Evolutionary conservation across 2,888 invertebrate species (phyloP).

Genomic region (Scaptomyza flava): DNA sequence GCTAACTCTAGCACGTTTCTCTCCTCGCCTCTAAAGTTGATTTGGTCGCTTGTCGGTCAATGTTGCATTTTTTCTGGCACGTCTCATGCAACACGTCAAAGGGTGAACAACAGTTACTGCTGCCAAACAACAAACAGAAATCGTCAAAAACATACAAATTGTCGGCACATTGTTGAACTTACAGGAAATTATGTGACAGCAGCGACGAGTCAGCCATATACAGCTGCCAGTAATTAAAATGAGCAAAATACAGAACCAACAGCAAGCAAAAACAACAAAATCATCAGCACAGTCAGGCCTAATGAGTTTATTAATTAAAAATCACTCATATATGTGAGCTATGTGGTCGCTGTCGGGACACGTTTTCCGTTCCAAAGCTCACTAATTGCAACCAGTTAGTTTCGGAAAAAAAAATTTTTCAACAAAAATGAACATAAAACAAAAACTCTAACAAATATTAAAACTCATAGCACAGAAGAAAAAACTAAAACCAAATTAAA

Average conservation of each 20-base stretch:
- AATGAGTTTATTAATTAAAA: slow-evolving; percentile 80
- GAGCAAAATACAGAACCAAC: slow-evolving; percentile 49
- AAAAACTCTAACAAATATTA: too few species aligned
- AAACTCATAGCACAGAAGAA: too few species aligned
- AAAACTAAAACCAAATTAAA: too few species aligned
- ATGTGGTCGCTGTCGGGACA: slow-evolving; percentile 29
- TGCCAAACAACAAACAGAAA: slow-evolving; percentile 49
- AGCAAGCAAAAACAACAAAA: slow-evolving; percentile 24
- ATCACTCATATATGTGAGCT: slow-evolving; percentile 50
- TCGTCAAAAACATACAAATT: slow-evolving; percentile 69
- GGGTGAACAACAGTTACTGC: slow-evolving; percentile 67
- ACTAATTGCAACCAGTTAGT: slow-evolving; percentile 59
- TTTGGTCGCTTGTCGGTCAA: slow-evolving; percentile 17
- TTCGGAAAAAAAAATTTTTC: too few species aligned
- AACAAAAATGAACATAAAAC: too few species aligned
- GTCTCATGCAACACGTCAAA: slow-evolving; percentile 74
- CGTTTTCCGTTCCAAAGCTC: slow-evolving; percentile 25
- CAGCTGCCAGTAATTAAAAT: slow-evolving; percentile 77
- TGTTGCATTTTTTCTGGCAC: slow-evolving; percentile 58
- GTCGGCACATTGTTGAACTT: slow-evolving; percentile 74
- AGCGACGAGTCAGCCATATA: slow-evolving; percentile 42
- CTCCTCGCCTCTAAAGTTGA: neutral
- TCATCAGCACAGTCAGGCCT: slow-evolving; percentile 46
- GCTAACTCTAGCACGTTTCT: slow-evolving; percentile 66
- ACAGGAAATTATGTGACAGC: slow-evolving; percentile 72